phyloP scores from a whole-genome alignment of 2,888 invertebrate species.

The Sinohyriopsis cumingii region DNA sequence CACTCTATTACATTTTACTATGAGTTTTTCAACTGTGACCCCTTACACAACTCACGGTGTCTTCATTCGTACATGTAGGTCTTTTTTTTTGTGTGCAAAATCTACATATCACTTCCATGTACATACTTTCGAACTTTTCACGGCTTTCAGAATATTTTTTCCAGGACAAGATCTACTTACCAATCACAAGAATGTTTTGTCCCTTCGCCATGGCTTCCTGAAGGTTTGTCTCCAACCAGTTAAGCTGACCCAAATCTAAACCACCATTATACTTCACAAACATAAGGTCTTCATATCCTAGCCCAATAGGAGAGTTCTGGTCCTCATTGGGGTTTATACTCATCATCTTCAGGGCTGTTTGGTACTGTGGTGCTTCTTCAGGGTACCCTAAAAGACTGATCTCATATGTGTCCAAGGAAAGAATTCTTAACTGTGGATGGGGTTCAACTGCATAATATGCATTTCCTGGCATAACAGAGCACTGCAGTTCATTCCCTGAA shows the following conservation, averaged over 20 bases:
- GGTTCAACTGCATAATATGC: slow-evolving; percentile 66
- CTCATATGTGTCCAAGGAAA: slow-evolving; percentile 70
- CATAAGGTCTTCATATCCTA: slow-evolving; percentile 54
- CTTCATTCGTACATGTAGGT: too few species aligned
- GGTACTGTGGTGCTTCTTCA: slow-evolving; percentile 43
- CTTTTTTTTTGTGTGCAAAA: too few species aligned
- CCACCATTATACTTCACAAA: slow-evolving; percentile 71
- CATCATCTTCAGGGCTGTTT: slow-evolving; percentile 54
- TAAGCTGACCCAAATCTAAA: slow-evolving; percentile 64
- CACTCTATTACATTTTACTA: too few species aligned
- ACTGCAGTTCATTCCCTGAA: slow-evolving; percentile 27
- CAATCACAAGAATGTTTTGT: slow-evolving; percentile 69
- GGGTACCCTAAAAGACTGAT: slow-evolving; percentile 64
- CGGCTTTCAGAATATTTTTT: too few species aligned
- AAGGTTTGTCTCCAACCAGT: slow-evolving; percentile 67
- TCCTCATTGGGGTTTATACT: slow-evolving; percentile 64
- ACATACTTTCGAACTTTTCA: too few species aligned
- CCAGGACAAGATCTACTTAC: slow-evolving; percentile 42
- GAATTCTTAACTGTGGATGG: slow-evolving; percentile 53
- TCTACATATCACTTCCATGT: too few species aligned
- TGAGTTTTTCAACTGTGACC: too few species aligned
- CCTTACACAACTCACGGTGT: too few species aligned
- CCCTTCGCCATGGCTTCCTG: slow-evolving; percentile 50
- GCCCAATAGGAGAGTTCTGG: slow-evolving; percentile 55
- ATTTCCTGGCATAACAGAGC: slow-evolving; percentile 19